A percentile compares a stretch with the other conserved stretches of the same genome.
These are phyloP conservation scores for Mormyrus iriodes DNA, from an alignment of 2,113 vertebrate species.

Conservation along the genomic window DNA sequence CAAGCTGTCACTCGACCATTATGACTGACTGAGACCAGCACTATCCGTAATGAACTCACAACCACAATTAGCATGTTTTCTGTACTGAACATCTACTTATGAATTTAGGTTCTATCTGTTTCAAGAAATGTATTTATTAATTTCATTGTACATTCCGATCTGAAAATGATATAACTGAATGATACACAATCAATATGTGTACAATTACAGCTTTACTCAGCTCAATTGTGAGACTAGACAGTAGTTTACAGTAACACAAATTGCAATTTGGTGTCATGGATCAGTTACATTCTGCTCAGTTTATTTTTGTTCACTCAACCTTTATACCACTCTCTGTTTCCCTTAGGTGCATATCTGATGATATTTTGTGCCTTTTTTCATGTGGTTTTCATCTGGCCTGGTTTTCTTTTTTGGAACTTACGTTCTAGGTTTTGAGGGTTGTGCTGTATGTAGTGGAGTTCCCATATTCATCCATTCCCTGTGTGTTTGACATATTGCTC, in stretches of 20 bases:
- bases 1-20: not conserved
- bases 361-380: not conserved
- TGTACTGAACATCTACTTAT: not conserved
- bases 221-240: not conserved
- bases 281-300: not conserved
- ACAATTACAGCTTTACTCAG: not conserved
- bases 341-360: not conserved
- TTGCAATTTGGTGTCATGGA: not conserved
- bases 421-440: not conserved
- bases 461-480: not conserved
- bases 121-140: not conserved
- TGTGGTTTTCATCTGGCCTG: not conserved
- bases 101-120: not conserved
- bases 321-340: not conserved
- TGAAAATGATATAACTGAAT: not conserved
- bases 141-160: not conserved
- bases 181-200: too few relatives aligned
- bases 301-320: not conserved
- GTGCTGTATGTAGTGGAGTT: not conserved
- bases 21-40: not conserved
- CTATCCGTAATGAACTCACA: not conserved
- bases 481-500: not conserved
- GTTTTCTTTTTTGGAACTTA: not conserved
- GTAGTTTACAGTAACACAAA: not conserved
- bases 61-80: not conserved